Percentiles rank a stretch among this genome's conserved stretches.
These are phyloP conservation scores for Pluvialis apricaria DNA, from an alignment of 2,113 vertebrate species.

Conservation along the genomic window DNA sequence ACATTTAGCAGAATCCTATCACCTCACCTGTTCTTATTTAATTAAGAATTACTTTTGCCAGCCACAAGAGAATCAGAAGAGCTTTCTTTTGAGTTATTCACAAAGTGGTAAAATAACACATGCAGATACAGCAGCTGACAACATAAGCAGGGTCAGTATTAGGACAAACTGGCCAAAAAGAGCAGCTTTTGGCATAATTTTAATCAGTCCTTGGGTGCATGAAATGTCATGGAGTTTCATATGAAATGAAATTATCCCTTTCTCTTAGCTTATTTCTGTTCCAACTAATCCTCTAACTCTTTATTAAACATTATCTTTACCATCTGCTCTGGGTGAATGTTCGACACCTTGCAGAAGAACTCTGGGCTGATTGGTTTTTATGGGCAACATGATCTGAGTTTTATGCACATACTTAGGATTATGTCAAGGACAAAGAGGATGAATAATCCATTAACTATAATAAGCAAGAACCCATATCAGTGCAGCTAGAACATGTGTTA, in stretches of 20 bases:
- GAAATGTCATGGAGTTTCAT: slow-evolving; percentile 72
- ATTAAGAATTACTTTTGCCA: slow-evolving; percentile 66
- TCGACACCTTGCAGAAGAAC: slow-evolving; percentile 66
- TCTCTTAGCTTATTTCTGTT: slow-evolving; percentile 74
- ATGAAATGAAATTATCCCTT: slow-evolving; percentile 73
- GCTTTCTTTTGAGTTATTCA: slow-evolving; percentile 66
- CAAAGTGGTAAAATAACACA: slow-evolving; percentile 32
- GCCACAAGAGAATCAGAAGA: slow-evolving; percentile 62
- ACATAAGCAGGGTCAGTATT: slow-evolving; percentile 45
- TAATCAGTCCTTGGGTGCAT: slow-evolving; percentile 68
- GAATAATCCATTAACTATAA: slow-evolving; percentile 77
- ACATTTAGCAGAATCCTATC: slow-evolving; percentile 64
- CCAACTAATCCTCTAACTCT: slow-evolving; percentile 74
- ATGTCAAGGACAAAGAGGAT: slow-evolving; percentile 77
- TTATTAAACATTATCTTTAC: slow-evolving; percentile 82
- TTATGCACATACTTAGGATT: slow-evolving; percentile 73
- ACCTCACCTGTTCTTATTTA: slow-evolving; percentile 66
- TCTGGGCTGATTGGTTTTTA: slow-evolving; percentile 71
- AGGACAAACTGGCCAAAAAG: slow-evolving; percentile 48
- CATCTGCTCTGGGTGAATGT: slow-evolving; percentile 76
- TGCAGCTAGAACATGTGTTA: slow-evolving; percentile 63
- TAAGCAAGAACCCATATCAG: slow-evolving; percentile 69
- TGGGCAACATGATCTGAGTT: slow-evolving; percentile 72
- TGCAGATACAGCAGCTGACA: slow-evolving; percentile 28
- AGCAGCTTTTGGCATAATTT: slow-evolving; percentile 57